Evolutionary conservation across 2,888 invertebrate species (phyloP), one percentile per base, ranked within the genome.

Genomic region (Drosophila paranaensis): DNA sequence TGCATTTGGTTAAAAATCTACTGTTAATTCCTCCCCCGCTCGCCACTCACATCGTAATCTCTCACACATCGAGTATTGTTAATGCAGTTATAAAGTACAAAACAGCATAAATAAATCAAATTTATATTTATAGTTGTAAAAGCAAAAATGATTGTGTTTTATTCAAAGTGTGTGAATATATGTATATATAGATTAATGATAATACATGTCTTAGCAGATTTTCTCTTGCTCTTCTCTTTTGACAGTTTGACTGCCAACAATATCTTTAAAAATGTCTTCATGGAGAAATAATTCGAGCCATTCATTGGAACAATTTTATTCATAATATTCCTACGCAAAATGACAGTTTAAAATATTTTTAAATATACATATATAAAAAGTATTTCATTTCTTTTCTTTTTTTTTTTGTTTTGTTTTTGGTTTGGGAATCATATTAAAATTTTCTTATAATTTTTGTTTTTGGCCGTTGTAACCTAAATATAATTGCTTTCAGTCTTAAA

Each of bases 171-270:
- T 76, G 60, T 76, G 71, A 74, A 81, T 65, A 70, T 60, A 48
- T 57, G 51, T 69, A 66, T 66, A 54, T 67, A 64, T 64, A 65
- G 46, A 43, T 63, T 54, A 67, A 48, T 63, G 42, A 43, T 65
- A 79, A 76, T 70, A 72, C 73, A 66, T 67, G 72, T 78, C 78
- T 81, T 74, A 60, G 42, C 37, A 43, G 54, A 27, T 54, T 53
- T 39, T 20, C 30, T 65, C 10, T 69, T 43, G 2, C 13, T 8
- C 13, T 25, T 43, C 2, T 27, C 8, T 45, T 45, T 6, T 30
- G 62, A 61, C 88, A 85, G 84, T 85, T 88, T 54, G 66, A 87
- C 84, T 85, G 87, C 74, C 58, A 68, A 70, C 46, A 60, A 35
- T 20, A 35, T 20, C 16, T 33, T 50, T 10, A 62, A 40, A 62